Conservation (phyloP, 2,888 invertebrate species). For the Pristionchus fissidentatus region DNA sequence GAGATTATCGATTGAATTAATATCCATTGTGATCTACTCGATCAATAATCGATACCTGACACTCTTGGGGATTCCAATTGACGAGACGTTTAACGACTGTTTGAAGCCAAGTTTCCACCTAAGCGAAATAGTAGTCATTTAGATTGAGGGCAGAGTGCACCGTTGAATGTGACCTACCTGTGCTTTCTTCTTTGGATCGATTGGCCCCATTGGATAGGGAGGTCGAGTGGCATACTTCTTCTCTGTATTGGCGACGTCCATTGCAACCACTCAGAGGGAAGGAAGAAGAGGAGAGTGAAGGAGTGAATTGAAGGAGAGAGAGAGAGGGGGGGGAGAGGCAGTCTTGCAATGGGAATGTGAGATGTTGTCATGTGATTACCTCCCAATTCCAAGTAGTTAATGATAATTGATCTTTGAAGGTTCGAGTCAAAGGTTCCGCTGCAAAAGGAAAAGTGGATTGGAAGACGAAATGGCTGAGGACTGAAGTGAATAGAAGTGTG, state of each 20-base stretch:
- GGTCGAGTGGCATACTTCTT: conserved; percentile 26
- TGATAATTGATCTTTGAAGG: background rate
- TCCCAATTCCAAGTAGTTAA: background rate
- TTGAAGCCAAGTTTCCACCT: conserved; percentile 47
- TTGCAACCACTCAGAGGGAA: conserved; percentile 10
- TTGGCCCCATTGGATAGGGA: background rate
- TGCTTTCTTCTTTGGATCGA: conserved; percentile 26
- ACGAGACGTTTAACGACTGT: conserved; percentile 19
- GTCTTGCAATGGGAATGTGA: background rate
- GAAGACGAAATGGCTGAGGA: conserved; percentile 42
- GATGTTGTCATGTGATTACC: too few relatives aligned
- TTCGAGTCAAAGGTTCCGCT: background rate
- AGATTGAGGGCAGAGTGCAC: background rate
- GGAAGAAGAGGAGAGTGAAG: background rate
- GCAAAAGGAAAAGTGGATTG: conserved; percentile 28
- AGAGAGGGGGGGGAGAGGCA: background rate
- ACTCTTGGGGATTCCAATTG: conserved; percentile 33
- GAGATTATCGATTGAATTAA: background rate
- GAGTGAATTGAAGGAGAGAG: background rate
- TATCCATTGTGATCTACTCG: background rate
- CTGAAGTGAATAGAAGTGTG: conserved; percentile 44
- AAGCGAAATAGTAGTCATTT: background rate
- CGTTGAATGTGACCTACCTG: background rate
- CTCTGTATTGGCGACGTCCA: background rate
- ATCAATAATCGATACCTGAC: conserved; percentile 2